These are phyloP conservation scores for Dreissena polymorpha DNA, from an alignment of 1,140 invertebrate genomes.

Conservation along the genomic window DNA sequence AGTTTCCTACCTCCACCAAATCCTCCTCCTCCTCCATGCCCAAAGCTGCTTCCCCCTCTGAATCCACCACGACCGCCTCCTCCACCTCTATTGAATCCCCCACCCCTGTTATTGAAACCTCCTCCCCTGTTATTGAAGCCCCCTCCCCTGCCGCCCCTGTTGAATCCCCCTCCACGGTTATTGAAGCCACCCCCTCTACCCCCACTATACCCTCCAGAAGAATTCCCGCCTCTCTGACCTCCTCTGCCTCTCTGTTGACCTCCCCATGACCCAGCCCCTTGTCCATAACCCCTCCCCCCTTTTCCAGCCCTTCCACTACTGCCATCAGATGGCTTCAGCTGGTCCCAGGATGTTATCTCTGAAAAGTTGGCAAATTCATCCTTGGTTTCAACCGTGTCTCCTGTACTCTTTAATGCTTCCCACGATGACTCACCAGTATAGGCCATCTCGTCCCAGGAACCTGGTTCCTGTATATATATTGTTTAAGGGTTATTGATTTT, in stretches of 20 bases:
- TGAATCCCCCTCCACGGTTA: background rate
- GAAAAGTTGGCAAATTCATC: no score
- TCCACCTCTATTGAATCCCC: background rate
- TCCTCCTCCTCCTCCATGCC: constrained; percentile 9
- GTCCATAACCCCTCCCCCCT: background rate
- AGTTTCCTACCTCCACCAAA: background rate
- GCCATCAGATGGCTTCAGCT: no score
- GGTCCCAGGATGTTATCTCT: no score
- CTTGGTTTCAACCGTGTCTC: no score
- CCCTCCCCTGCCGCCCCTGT: background rate
- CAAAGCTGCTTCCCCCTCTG: constrained; percentile 4
- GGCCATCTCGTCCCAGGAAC: no score
- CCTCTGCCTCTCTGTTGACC: background rate
- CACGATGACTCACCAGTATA: no score
- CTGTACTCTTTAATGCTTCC: no score
- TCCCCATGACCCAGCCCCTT: background rate
- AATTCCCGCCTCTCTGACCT: constrained; percentile 2
- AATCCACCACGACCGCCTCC: background rate
- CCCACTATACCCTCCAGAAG: background rate
- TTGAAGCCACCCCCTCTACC: background rate
- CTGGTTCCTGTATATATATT: no score
- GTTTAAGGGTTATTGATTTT: no score
- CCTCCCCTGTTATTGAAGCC: constrained; percentile 16
- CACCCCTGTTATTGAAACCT: no score
- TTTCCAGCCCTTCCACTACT: background rate